Evolutionary conservation across 1,140 invertebrate species (phyloP).

Genomic region (Drosophila elegans): DNA sequence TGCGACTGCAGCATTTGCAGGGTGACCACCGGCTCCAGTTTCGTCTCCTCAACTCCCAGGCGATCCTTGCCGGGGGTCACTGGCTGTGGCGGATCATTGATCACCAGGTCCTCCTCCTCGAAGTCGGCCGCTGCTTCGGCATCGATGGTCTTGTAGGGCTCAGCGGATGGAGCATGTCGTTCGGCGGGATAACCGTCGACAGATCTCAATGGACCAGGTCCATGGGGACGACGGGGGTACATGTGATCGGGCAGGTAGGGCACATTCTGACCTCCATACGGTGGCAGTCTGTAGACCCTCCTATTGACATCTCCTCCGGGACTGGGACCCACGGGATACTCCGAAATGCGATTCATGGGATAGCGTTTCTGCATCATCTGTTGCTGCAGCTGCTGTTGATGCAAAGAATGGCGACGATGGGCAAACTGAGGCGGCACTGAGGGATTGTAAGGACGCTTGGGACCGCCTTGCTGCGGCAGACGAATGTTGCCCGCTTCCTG

Average conservation of each 20-base stretch:
- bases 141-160: conserved; percentile 57
- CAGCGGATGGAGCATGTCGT: conserved; percentile 63
- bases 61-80: conserved; percentile 64
- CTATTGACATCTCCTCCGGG: conserved; percentile 61
- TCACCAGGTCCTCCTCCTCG: conserved; percentile 81
- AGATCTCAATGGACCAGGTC: conserved; percentile 35
- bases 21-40: conserved; percentile 86
- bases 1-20: conserved; percentile 88
- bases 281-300: conserved; percentile 71
- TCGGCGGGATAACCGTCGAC: conserved; percentile 63
- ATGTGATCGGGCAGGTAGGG: conserved; percentile 65
- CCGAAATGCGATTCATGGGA: conserved; percentile 71
- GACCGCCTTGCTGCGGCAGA: conserved; percentile 70
- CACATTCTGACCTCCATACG: conserved; percentile 53
- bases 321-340: conserved; percentile 48
- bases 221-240: conserved; percentile 57
- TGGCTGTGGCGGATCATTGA: conserved; percentile 77
- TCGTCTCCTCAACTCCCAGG: conserved; percentile 47
- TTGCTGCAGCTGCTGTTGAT: conserved; percentile 48
- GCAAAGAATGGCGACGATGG: conserved; percentile 60
- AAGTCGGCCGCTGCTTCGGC: conserved; percentile 65
- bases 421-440: conserved; percentile 78
- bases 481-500: conserved; percentile 81
- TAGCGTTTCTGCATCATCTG: conserved; percentile 60
- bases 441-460: conserved; percentile 70